Evolutionary conservation across 1,140 invertebrate species (phyloP), one percentile per base, ranked within the genome.

Genomic region (Epicauta chinensis): DNA sequence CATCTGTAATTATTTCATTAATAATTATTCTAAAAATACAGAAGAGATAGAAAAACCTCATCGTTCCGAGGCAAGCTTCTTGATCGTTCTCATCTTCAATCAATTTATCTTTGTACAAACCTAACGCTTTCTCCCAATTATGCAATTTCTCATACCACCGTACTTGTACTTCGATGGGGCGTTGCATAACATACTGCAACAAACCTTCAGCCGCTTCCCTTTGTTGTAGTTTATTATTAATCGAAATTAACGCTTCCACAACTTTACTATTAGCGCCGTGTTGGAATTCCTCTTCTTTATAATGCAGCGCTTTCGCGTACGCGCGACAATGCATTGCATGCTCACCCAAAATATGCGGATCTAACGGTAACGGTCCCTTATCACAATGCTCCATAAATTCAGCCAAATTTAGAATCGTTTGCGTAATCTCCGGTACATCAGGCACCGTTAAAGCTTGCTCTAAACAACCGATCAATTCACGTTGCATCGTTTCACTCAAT

Each of bases 311-410:
- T 75, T 99, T 99, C 0, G 97, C 96, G 69, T 86, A 90, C 1
- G 86, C 86, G 53, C 83, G 69, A 65, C 86, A 89, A 31, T 86
- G 80, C 84, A 91, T 91, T 0, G 89, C 89, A 30, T 86, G 74
- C 53, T 89, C 84, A 0, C 88, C 88, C 0, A 91, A 66, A 13
- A 98, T 71, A 40, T 88, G 84, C 0, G 87, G 82, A 51, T 94
- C 86, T 14, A 99, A 77, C 1, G 96, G 94, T 45, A 99, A 72
- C 0, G 93, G 89, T 11, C 96, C 94, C 52, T 92, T 92, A 66
- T 99, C 97, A 68, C 94, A 98, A 67, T 99, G 97, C 63, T 99
- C 97, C 93, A 99, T 98, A 63, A 99, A 99, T 73, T 99, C 97
- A 0, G 95, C 95, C 16, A 99, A 74, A 74, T 99, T 99, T 2